Evolutionary conservation across 2,113 vertebrate genomes (phyloP), one percentile per base, ranked within the genome.

Genomic region (Pheucticus melanocephalus): DNA sequence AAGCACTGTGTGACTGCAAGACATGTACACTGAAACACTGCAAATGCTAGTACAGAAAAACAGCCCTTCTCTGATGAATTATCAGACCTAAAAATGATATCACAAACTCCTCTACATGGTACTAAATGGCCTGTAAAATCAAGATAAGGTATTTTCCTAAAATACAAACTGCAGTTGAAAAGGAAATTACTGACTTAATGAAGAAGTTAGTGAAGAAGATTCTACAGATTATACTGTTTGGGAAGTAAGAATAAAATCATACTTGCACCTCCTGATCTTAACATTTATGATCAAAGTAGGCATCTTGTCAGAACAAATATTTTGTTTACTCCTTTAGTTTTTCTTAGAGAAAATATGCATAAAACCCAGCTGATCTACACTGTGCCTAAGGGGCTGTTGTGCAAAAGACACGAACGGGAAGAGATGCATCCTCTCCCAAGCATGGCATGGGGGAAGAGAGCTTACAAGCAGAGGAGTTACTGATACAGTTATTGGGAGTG

Each of bases 251-350:
- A 78, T 35, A 92, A 91, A 78, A 92, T 81, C 51, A 50, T 39
- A 66, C 39, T 50, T 1, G 1, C 22, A 56, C 33, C 28, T 89
- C 35, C 57, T 37, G 23, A 88, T 72, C 63, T 86, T 66, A 91
- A 61, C 25, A 69, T 71, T 66, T 82, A 77, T n/a, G 39, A 90
- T 92, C 86, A 86, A 92, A 89, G 77, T 17, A 94, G 22, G 28
- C 61, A 75, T 60, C 86, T 69, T 89, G 77, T 89, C 69, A 91
- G 64, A 89, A 89, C 65, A 95, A 84, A 2, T 86, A 57, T 60
- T 95, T 94, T 89, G 40, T 87, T 92, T 88, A 82, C 18, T 83
- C 51, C n/a, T 91, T 75, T 33, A 75, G 27, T 31, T 87, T 84
- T 72, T 53, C 47, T 61, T 72, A 71, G 20, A 72, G 37, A 79